phyloP scores from a whole-genome alignment of 2,888 invertebrate species.

The Polydrusus pterygomalis region DNA sequence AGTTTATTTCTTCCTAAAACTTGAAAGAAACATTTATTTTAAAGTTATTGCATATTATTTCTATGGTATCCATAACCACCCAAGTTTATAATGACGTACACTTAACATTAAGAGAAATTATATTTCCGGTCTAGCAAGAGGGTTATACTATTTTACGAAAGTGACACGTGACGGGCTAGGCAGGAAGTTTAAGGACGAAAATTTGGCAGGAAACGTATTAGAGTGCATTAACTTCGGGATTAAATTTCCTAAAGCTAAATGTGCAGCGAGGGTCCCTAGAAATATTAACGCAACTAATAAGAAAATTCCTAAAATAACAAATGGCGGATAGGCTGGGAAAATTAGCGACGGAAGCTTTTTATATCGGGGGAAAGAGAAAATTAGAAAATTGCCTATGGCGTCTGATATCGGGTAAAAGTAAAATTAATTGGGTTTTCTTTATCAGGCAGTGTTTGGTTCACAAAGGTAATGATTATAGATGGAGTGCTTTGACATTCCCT shows the following conservation, averaged over 20 bases:
- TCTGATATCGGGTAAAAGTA: constrained; percentile 14
- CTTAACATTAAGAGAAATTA: constrained; percentile 16
- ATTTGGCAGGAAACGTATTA: constrained; percentile 42
- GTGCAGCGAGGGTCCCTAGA: constrained; percentile 25
- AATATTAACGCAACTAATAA: constrained; percentile 34
- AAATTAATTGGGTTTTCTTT: constrained; percentile 26
- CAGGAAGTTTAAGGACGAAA: constrained; percentile 36
- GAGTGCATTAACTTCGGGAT: constrained; percentile 39
- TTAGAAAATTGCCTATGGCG: constrained; percentile 18
- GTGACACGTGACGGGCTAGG: constrained; percentile 32
- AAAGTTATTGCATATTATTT: no score
- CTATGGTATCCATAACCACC: no score
- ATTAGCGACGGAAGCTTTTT: constrained; percentile 29
- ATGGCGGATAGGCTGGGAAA: constrained; percentile 10
- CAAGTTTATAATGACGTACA: no score
- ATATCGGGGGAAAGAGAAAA: constrained; percentile 9
- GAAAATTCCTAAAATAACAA: constrained; percentile 38
- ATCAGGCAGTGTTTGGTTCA: constrained; percentile 22
- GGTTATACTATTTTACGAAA: neutral
- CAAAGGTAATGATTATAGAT: constrained; percentile 16
- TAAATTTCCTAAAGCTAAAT: constrained; percentile 43
- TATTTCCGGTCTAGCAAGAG: constrained; percentile 16
- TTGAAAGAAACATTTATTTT: no score
- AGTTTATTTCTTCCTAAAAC: no score
- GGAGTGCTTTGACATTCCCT: constrained; percentile 3